A percentile compares a stretch with the other conserved stretches of the same genome.
phyloP scores from a whole-genome alignment of 1,140 invertebrate species.

The Neodiprion lecontei region DNA sequence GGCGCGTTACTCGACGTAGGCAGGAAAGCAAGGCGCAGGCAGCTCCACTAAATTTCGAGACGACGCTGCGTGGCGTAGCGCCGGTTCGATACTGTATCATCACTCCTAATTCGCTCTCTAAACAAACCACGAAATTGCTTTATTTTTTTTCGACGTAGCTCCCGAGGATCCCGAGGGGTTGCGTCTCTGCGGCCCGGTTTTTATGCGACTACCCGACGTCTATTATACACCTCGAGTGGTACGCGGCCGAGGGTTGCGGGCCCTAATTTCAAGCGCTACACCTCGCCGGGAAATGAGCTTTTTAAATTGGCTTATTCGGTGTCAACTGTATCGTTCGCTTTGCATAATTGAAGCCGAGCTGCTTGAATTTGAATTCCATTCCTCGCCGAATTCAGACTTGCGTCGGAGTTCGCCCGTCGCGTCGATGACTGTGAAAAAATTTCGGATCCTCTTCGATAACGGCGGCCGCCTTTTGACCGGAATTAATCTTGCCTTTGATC shows the following conservation, averaged over 20 bases:
- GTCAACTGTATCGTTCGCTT: conserved; percentile 11
- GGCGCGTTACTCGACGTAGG: conserved; percentile 61
- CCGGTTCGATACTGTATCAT: conserved; percentile 24
- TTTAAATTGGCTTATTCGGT: conserved; percentile 52
- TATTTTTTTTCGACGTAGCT: conserved; percentile 43
- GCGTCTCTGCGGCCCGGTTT: conserved; percentile 8
- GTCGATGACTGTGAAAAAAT: neutral
- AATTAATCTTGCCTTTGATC: conserved; percentile 3
- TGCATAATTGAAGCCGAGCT: neutral
- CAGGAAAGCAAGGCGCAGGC: conserved; percentile 55
- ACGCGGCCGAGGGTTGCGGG: no score
- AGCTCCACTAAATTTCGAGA: conserved; percentile 22
- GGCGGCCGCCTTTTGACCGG: neutral
- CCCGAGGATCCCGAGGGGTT: conserved; percentile 8
- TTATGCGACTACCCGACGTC: neutral
- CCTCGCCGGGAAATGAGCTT: conserved; percentile 53
- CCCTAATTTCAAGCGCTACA: conserved; percentile 28
- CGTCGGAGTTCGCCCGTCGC: neutral
- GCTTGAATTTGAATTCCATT: neutral
- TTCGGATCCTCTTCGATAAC: neutral
- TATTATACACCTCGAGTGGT: conserved; percentile 18
- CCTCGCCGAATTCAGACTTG: neutral
- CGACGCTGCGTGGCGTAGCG: conserved; percentile 19
- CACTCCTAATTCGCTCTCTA: conserved; percentile 43
- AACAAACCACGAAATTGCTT: conserved; percentile 63